Evolutionary conservation across 2,113 vertebrate genomes (phyloP).

Genomic region (Zootoca vivipara): DNA sequence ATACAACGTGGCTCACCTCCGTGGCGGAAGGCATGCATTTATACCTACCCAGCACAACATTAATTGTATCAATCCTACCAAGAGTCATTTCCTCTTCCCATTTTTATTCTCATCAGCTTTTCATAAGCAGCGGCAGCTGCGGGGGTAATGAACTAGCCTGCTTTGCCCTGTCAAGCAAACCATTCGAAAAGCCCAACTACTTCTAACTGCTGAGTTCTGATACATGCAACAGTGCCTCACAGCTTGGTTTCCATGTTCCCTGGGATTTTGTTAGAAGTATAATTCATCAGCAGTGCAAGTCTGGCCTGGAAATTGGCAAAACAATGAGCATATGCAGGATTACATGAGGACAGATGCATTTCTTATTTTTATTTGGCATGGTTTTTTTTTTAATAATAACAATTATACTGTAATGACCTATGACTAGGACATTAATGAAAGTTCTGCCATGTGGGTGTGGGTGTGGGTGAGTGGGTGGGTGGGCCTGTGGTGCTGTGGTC

Average conservation of each 20-base stretch:
- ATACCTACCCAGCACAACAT: no score
- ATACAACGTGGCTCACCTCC: no score
- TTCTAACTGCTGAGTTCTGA: neutral
- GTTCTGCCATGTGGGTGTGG: no score
- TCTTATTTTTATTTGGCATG: neutral
- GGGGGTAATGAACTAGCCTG: conserved; percentile 4
- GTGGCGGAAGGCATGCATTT: no score
- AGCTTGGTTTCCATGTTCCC: neutral
- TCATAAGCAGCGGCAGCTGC: neutral
- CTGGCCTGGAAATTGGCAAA: neutral
- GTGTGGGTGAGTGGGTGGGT: no score
- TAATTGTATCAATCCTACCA: no score
- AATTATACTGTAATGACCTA: neutral
- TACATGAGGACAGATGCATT: neutral
- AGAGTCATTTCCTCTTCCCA: neutral
- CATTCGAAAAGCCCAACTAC: neutral
- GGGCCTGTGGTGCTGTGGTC: no score
- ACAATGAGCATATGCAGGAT: neutral
- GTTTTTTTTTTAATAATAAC: no score
- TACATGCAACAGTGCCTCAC: neutral
- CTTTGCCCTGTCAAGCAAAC: conserved; percentile 9
- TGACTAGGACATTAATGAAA: neutral
- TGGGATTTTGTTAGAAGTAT: neutral
- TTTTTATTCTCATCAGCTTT: conserved; percentile 3
- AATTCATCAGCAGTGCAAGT: conserved; percentile 5